A percentile compares a stretch with the other conserved stretches of the same genome.
Conservation (phyloP, 2,113 vertebrate species). For the Myanophis thanlyinensis region DNA sequence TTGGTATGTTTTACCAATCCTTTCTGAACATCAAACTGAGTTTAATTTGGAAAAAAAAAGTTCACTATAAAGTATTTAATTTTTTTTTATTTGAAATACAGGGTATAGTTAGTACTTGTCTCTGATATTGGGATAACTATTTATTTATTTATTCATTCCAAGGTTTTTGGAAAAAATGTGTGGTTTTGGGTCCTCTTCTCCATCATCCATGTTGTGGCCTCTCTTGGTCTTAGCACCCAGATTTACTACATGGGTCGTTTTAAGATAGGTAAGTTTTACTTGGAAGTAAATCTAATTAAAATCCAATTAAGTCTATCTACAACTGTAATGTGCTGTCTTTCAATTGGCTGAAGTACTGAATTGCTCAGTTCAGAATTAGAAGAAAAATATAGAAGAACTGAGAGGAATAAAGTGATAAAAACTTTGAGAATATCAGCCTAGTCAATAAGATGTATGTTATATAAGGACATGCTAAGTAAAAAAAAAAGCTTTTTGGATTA, state of each 20-base stretch:
- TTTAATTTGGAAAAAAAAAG: neutral
- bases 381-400: neutral
- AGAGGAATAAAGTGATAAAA: neutral
- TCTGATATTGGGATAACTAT: neutral
- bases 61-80: neutral
- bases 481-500: neutral
- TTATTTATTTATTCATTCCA: constrained; percentile 14
- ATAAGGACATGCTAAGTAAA: neutral
- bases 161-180: constrained; percentile 79
- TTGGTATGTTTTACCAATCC: neutral
- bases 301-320: neutral
- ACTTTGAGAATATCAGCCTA: neutral
- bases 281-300: neutral
- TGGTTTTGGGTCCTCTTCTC: constrained; percentile 83
- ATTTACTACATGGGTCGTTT: constrained; percentile 84
- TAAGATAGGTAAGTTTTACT: constrained; percentile 72
- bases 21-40: neutral
- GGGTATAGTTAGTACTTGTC: neutral
- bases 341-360: neutral
- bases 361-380: neutral
- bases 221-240: constrained; percentile 78
- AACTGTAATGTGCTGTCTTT: neutral
- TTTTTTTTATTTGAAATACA: neutral
- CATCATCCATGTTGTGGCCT: constrained; percentile 72
- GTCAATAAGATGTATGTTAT: neutral